A percentile compares a stretch with the other conserved stretches of the same genome.
phyloP scores from a whole-genome alignment of 2,113 vertebrate species.

The Pampusana beccarii region DNA sequence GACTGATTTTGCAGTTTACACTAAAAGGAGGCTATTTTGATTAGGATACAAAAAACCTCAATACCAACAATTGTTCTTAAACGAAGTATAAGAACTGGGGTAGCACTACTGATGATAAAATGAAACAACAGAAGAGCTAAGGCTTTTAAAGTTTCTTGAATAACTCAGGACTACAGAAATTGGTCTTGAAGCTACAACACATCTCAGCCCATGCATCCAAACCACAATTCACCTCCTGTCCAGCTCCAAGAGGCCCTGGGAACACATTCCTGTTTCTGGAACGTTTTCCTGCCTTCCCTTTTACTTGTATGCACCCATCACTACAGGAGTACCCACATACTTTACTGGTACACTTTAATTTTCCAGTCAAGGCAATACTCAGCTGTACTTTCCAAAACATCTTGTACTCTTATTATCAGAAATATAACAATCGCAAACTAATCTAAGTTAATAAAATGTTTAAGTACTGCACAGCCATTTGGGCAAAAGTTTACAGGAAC shows the following conservation, averaged over 20 bases:
- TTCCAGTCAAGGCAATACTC: neutral
- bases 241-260: neutral
- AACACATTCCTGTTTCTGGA: rapidly evolving
- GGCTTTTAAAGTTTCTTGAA: neutral
- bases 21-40: neutral
- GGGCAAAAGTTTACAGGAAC: neutral
- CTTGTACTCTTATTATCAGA: neutral
- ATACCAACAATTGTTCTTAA: neutral
- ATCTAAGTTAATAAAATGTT: neutral
- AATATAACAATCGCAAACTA: neutral
- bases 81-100: neutral
- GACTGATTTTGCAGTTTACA: neutral
- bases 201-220: too few species aligned
- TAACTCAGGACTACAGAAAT: neutral
- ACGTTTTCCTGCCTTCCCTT: neutral
- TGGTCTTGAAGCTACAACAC: neutral
- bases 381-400: neutral
- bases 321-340: rapidly evolving
- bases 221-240: too few species aligned
- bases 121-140: neutral
- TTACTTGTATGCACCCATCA: neutral
- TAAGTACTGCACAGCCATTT: neutral
- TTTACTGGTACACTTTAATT: neutral
- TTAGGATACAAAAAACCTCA: neutral
- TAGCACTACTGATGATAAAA: neutral